Conservation (phyloP, 1,140 invertebrate genomes). For the Watersipora subatra region DNA sequence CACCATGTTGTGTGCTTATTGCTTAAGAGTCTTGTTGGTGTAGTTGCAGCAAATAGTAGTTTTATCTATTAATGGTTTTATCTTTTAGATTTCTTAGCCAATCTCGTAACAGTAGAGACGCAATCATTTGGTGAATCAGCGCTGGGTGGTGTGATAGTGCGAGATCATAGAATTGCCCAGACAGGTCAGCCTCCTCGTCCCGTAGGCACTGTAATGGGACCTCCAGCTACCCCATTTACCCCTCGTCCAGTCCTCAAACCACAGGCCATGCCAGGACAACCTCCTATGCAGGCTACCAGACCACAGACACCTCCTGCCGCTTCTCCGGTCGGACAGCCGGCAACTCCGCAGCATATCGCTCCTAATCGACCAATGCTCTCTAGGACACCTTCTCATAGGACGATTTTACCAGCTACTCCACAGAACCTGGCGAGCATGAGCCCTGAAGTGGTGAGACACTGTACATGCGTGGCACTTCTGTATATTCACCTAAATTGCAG, state of each 20-base stretch:
- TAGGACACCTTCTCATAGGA: not conserved
- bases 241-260: not conserved
- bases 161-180: slow-evolving; percentile 49
- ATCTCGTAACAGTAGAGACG: slow-evolving; percentile 51
- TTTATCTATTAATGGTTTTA: not conserved
- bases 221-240: not conserved
- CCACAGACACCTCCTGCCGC: not conserved
- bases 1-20: too few species aligned
- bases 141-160: slow-evolving; percentile 85
- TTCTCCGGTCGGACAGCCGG: not conserved
- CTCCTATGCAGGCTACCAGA: too few species aligned
- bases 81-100: slow-evolving; percentile 38
- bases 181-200: not conserved
- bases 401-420: not conserved
- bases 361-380: not conserved
- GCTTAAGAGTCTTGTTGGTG: too few species aligned
- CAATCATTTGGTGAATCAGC: slow-evolving; percentile 88
- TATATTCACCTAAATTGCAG: too few species aligned
- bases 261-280: not conserved
- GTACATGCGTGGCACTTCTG: too few species aligned
- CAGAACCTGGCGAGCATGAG: slow-evolving; percentile 3
- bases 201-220: not conserved
- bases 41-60: too few species aligned
- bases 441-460: not conserved
- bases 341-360: not conserved